phyloP scores from a whole-genome alignment of 2,797 vertebrate species.

The Taeniopygia guttata region DNA sequence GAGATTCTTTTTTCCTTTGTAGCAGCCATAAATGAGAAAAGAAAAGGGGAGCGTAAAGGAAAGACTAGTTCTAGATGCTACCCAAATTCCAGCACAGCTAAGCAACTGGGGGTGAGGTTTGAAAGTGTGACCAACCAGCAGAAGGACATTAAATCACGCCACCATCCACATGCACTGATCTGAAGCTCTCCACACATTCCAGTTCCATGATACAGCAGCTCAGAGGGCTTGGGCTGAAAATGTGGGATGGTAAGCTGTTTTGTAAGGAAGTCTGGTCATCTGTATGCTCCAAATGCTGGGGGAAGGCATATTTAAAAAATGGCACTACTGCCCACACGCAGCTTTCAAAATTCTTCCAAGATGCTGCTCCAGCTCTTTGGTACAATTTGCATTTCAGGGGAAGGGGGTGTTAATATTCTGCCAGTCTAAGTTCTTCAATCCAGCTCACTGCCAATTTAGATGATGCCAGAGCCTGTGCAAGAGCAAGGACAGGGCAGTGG shows the following conservation, averaged over 20 bases:
- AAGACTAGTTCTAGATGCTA: background rate
- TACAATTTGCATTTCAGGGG: background rate
- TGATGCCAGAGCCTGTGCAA: background rate
- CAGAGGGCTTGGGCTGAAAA: background rate
- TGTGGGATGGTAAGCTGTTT: background rate
- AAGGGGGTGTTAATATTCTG: background rate
- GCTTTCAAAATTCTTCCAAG: background rate
- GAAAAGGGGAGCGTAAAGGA: background rate
- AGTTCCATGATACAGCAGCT: background rate
- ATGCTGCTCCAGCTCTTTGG: background rate
- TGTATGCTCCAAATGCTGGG: background rate
- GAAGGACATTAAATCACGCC: background rate
- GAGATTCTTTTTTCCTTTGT: background rate
- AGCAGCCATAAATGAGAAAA: background rate
- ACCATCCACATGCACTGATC: rapidly evolving
- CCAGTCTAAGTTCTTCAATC: background rate
- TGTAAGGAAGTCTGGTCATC: background rate
- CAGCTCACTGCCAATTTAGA: background rate
- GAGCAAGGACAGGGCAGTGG: background rate
- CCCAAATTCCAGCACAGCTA: background rate
- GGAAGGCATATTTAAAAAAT: background rate
- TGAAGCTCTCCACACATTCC: rapidly evolving
- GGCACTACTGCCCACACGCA: background rate
- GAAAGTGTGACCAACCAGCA: background rate
- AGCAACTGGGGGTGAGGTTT: background rate